Evolutionary conservation across 2,113 vertebrate species (phyloP).

Genomic region (Mus pahari): DNA sequence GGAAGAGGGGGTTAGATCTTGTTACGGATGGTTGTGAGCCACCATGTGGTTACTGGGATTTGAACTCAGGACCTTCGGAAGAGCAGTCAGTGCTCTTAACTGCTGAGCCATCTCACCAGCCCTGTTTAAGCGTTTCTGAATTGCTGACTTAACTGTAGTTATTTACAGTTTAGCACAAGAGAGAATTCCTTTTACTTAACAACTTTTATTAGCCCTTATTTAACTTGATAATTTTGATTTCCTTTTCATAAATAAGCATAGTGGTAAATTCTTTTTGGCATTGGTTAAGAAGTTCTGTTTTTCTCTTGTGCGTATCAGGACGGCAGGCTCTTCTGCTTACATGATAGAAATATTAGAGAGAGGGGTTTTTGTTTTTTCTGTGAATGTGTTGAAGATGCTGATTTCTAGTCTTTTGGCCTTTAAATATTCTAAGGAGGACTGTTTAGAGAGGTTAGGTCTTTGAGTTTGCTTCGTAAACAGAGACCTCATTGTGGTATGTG

Average conservation of each 20-base stretch:
- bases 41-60: too few relatives aligned
- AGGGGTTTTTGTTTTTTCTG: not conserved
- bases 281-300: not conserved
- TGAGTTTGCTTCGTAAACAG: conserved; percentile 51
- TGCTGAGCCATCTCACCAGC: too few relatives aligned
- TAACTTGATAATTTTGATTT: not conserved
- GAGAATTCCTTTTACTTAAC: conserved; percentile 13
- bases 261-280: conserved; percentile 22
- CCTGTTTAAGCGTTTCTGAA: conserved; percentile 28
- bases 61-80: too few relatives aligned
- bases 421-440: not conserved
- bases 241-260: conserved; percentile 18
- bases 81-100: too few relatives aligned
- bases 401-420: conserved; percentile 46
- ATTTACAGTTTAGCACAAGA: conserved; percentile 41
- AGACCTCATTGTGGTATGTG: conserved; percentile 26
- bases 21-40: too few relatives aligned
- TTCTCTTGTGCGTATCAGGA: not conserved
- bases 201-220: conserved; percentile 23
- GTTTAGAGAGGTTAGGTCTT: conserved; percentile 39
- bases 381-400: conserved; percentile 45
- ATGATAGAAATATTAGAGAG: conserved; percentile 69
- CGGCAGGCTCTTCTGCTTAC: conserved; percentile 56
- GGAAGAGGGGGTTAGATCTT: too few relatives aligned
- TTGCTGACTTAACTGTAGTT: conserved; percentile 38